Evolutionary conservation across 2,113 vertebrate genomes (phyloP).

Genomic region (Chaenogobius annularis): DNA sequence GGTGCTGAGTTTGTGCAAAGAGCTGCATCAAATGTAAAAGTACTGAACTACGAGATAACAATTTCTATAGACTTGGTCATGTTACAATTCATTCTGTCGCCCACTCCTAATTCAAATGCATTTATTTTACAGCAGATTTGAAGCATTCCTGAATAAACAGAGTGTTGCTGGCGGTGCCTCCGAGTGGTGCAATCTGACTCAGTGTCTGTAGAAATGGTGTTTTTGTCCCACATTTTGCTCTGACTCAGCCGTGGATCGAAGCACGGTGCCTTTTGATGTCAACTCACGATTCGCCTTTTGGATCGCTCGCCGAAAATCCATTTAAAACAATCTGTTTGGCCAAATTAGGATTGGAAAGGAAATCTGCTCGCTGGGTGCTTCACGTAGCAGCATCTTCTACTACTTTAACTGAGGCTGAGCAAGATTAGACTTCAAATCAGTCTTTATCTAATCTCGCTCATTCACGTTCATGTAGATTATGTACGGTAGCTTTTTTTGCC

Average conservation of each 20-base stretch:
- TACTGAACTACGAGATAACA: neutral
- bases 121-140: constrained; percentile 16
- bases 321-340: constrained; percentile 39
- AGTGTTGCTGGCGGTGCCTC: constrained; percentile 15
- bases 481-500: neutral
- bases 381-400: constrained; percentile 10
- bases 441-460: constrained; percentile 59
- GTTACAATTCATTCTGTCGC: neutral
- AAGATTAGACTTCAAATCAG: constrained; percentile 54
- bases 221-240: constrained; percentile 52
- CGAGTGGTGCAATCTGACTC: constrained; percentile 53
- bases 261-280: constrained; percentile 54
- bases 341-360: constrained; percentile 45
- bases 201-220: constrained; percentile 43
- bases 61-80: neutral
- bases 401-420: constrained; percentile 29
- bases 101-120: constrained; percentile 11
- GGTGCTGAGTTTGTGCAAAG: neutral
- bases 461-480: too few species aligned
- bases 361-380: constrained; percentile 49
- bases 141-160: constrained; percentile 49
- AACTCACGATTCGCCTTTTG: constrained; percentile 47
- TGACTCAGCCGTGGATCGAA: constrained; percentile 55
- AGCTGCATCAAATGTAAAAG: neutral
- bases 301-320: constrained; percentile 28